These are phyloP conservation scores for Toxotes chatareus DNA, from an alignment of 2,113 vertebrate species.

Conservation along the genomic window DNA sequence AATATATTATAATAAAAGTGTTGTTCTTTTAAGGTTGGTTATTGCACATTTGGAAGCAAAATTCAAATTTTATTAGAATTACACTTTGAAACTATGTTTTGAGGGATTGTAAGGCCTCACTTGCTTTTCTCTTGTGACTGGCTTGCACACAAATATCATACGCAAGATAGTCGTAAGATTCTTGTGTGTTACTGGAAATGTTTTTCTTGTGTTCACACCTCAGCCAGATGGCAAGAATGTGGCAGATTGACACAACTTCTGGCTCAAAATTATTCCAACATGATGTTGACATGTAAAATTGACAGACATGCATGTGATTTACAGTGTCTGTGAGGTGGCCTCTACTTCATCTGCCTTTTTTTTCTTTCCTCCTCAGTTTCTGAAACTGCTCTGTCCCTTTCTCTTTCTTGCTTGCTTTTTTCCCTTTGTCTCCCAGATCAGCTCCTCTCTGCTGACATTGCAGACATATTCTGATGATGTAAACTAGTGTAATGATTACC, in stretches of 20 bases:
- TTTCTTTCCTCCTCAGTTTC: constrained; percentile 2
- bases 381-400: constrained; percentile 14
- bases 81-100: no score
- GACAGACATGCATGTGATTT: neutral
- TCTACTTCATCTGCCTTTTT: neutral
- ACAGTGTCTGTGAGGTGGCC: neutral
- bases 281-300: neutral
- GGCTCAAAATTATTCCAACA: neutral
- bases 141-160: neutral
- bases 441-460: constrained; percentile 59
- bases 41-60: no score
- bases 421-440: constrained; percentile 32
- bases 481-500: constrained; percentile 74
- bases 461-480: constrained; percentile 71
- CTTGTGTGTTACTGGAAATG: neutral
- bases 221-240: neutral
- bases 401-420: neutral
- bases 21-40: no score
- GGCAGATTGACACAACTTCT: neutral
- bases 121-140: neutral
- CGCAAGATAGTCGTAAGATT: neutral
- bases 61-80: no score
- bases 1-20: no score
- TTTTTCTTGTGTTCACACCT: constrained; percentile 17
- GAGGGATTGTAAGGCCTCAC: no score